Conservation (phyloP, 2,113 vertebrate species). For the Pterocles orientalis region DNA sequence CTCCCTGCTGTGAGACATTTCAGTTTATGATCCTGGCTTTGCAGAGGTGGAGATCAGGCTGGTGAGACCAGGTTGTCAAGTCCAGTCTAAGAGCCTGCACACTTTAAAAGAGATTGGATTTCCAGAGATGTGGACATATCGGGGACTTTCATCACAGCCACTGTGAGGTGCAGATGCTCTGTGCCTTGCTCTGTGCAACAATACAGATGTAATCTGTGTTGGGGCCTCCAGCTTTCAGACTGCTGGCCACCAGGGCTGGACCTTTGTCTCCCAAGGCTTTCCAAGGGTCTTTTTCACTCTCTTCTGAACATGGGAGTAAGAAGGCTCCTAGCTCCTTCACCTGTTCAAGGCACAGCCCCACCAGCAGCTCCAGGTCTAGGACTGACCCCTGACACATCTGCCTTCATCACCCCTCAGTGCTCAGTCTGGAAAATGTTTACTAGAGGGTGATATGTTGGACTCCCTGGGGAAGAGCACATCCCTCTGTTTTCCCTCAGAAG, state of each 20-base stretch:
- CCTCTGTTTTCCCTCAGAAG: not conserved
- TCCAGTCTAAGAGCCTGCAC: not conserved
- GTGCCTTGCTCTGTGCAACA: not conserved
- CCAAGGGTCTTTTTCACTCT: not conserved
- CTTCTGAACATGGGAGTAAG: not conserved
- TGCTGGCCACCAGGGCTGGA: no score
- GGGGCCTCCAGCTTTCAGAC: not conserved
- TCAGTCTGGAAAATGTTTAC: not conserved
- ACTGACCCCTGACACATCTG: not conserved
- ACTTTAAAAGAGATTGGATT: not conserved
- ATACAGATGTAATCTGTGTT: not conserved
- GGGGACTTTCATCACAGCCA: not conserved
- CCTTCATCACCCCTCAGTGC: rapidly evolving
- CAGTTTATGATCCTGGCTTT: not conserved
- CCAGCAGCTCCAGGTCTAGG: not conserved
- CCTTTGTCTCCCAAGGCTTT: not conserved
- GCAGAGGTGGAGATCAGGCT: rapidly evolving
- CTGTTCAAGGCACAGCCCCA: not conserved
- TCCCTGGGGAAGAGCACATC: not conserved
- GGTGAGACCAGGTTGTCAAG: not conserved
- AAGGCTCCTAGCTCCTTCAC: not conserved
- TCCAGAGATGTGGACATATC: not conserved
- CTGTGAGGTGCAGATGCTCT: not conserved
- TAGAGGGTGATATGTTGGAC: rapidly evolving
- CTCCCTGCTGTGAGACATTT: rapidly evolving